phyloP scores from a whole-genome alignment of 2,113 vertebrate species.

The Apodemus speciosus region DNA sequence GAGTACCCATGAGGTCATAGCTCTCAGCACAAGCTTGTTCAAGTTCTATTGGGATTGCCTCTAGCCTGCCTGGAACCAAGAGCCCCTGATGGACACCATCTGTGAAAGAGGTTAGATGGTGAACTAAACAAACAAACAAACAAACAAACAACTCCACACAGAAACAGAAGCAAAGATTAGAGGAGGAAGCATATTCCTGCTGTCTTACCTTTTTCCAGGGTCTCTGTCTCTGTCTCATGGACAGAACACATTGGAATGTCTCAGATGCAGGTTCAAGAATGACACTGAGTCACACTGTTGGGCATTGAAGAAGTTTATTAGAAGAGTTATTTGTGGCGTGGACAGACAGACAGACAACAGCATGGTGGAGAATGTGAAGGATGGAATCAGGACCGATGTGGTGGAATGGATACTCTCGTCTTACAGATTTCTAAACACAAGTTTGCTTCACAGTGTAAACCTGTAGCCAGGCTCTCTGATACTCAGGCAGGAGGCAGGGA shows the following conservation, averaged over 20 bases:
- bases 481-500: neutral
- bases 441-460: too few relatives aligned
- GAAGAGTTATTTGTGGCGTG: neutral
- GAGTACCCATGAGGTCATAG: neutral
- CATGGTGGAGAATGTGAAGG: neutral
- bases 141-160: neutral
- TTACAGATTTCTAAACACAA: neutral
- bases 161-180: neutral
- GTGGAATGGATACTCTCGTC: neutral
- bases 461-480: neutral
- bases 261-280: neutral
- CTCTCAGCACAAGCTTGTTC: neutral
- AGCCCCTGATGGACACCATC: neutral
- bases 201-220: neutral
- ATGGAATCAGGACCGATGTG: neutral
- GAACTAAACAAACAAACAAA: neutral
- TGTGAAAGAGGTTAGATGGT: neutral
- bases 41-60: neutral
- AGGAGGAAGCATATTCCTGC: neutral
- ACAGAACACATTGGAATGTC: neutral
- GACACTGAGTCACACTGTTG: neutral
- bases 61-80: neutral
- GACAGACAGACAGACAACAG: neutral
- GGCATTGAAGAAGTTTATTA: neutral
- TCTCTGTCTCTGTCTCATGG: neutral